Percentiles rank a stretch among this genome's conserved stretches.
Evolutionary conservation across 2,888 invertebrate genomes (phyloP).

Genomic region (Philereme transversata): DNA sequence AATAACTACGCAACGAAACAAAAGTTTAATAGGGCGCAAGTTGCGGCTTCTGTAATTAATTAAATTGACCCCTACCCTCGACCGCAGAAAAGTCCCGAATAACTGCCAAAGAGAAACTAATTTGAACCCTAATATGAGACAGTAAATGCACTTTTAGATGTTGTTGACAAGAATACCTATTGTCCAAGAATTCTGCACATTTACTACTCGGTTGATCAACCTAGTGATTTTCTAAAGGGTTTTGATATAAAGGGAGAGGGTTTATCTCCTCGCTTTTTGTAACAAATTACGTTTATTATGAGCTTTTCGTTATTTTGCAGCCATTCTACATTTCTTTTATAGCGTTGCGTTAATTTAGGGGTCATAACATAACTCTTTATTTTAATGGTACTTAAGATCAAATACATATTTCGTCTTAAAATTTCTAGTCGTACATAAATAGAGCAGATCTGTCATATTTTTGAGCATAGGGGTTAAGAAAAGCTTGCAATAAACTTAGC

Average conservation of each 20-base stretch:
- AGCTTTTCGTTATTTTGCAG: constrained; percentile 24
- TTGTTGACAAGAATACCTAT: constrained; percentile 47
- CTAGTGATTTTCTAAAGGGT: constrained; percentile 66
- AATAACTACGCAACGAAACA: constrained; percentile 59
- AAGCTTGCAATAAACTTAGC: too few species aligned
- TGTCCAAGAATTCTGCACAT: constrained; percentile 63
- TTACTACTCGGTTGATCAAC: constrained; percentile 64
- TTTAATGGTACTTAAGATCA: too few species aligned
- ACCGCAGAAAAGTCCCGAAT: constrained; percentile 54
- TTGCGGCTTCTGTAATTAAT: constrained; percentile 72
- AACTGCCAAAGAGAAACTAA: constrained; percentile 44
- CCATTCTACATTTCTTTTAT: background rate
- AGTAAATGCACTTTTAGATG: constrained; percentile 49
- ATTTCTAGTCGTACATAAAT: too few species aligned
- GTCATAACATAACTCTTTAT: too few species aligned
- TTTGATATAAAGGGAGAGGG: constrained; percentile 56
- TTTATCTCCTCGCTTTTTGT: constrained; percentile 52
- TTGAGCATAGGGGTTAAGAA: too few species aligned
- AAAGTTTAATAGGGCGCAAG: constrained; percentile 71
- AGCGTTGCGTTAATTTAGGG: too few species aligned
- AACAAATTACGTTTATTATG: constrained; percentile 53
- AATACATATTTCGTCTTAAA: too few species aligned
- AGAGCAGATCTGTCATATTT: too few species aligned
- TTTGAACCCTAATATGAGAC: constrained; percentile 52
- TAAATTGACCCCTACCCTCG: constrained; percentile 71